Conservation (phyloP, 2,797 vertebrate species). For the Tokudaia tokunoshimensis region DNA sequence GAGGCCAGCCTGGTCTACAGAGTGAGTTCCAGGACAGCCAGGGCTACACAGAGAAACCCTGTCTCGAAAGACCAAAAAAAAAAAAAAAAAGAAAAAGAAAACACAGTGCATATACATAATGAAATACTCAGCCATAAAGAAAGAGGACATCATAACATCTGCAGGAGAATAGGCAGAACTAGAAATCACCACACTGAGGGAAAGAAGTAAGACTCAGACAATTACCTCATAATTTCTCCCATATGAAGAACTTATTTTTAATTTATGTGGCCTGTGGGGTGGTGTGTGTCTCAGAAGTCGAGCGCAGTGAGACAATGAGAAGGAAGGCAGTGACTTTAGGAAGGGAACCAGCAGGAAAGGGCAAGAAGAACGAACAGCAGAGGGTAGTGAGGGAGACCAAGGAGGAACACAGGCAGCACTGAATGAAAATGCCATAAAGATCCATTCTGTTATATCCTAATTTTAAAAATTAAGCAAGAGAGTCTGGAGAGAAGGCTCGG, state of each 20-base stretch:
- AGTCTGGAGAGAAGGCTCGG: neutral
- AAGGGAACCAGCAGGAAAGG: neutral
- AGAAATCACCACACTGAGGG: neutral
- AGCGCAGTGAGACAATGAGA: neutral
- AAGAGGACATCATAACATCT: neutral
- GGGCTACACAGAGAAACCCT: too few species aligned
- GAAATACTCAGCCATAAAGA: neutral
- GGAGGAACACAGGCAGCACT: neutral
- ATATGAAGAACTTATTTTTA: neutral
- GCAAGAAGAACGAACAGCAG: neutral
- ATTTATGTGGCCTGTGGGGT: neutral
- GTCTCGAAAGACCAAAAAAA: too few species aligned
- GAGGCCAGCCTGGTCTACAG: too few species aligned
- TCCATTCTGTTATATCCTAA: too few species aligned
- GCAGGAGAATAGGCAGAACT: neutral
- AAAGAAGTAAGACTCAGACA: neutral
- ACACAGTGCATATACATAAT: neutral
- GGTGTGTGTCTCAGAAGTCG: neutral
- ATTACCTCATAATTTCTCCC: neutral
- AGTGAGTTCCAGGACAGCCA: too few species aligned
- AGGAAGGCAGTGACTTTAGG: neutral
- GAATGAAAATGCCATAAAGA: neutral
- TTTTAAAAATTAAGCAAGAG: neutral
- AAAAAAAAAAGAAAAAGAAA: neutral
- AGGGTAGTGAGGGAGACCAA: neutral